phyloP scores from a whole-genome alignment of 2,888 invertebrate species.

The Pelosia muscerda region DNA sequence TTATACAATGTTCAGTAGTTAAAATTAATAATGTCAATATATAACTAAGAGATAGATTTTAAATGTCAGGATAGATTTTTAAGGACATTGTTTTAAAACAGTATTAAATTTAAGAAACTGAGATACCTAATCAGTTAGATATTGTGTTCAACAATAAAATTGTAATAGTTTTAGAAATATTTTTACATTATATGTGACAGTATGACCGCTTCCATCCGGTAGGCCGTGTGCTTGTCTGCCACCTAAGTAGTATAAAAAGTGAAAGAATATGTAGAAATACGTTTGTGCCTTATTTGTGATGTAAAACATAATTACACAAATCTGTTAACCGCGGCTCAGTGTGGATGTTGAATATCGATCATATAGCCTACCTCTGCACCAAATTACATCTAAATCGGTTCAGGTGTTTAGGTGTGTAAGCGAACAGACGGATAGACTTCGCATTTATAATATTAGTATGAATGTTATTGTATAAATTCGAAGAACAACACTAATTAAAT shows the following conservation, averaged over 20 bases:
- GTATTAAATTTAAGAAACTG: constrained; percentile 47
- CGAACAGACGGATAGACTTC: no score
- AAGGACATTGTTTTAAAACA: constrained; percentile 9
- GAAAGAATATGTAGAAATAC: no score
- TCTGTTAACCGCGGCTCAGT: no score
- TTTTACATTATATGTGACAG: neutral
- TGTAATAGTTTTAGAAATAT: constrained; percentile 19
- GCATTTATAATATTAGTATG: neutral
- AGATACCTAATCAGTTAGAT: constrained; percentile 50
- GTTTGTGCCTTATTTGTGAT: no score
- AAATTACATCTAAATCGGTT: no score
- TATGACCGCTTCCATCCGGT: no score
- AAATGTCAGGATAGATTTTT: constrained; percentile 20
- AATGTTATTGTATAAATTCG: neutral
- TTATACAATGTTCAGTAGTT: neutral
- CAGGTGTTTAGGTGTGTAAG: no score
- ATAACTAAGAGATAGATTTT: constrained; percentile 47
- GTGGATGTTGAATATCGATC: no score
- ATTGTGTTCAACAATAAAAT: constrained; percentile 48
- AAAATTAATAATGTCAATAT: constrained; percentile 32
- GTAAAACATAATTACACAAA: no score
- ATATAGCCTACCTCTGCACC: no score
- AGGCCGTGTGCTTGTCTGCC: no score
- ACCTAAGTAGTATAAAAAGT: no score
- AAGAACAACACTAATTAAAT: constrained; percentile 2